These are phyloP conservation scores for Mesodorylaimus sp. DNA, from an alignment of 2,888 invertebrate genomes.

Conservation along the genomic window DNA sequence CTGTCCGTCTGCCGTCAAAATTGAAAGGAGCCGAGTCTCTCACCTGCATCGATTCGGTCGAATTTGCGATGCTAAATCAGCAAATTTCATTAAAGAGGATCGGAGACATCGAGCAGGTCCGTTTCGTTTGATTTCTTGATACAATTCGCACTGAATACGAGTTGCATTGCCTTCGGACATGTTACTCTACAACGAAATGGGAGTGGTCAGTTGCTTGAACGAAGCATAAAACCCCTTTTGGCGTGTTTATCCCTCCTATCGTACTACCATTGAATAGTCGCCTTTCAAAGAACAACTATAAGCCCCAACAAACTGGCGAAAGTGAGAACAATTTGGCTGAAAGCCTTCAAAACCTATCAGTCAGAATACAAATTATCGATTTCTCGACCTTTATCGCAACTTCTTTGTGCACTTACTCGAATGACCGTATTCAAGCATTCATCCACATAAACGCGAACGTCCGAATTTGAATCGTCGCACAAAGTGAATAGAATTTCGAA, in stretches of 20 bases:
- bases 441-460: slow-evolving; percentile 58
- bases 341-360: no score
- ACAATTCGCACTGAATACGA: slow-evolving; percentile 57
- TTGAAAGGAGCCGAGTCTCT: background rate
- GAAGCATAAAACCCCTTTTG: no score
- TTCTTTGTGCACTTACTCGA: slow-evolving; percentile 44
- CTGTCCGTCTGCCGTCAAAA: background rate
- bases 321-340: no score
- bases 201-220: background rate
- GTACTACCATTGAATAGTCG: background rate
- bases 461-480: slow-evolving; percentile 57
- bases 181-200: slow-evolving; percentile 18
- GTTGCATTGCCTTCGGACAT: slow-evolving; percentile 49
- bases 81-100: slow-evolving; percentile 56
- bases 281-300: background rate
- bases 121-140: slow-evolving; percentile 61
- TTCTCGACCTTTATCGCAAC: no score
- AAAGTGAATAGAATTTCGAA: slow-evolving; percentile 49
- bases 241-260: no score
- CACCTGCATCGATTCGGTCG: slow-evolving; percentile 50
- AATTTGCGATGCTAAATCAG: slow-evolving; percentile 53
- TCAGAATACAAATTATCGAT: no score
- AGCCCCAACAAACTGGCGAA: background rate
- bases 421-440: slow-evolving; percentile 61
- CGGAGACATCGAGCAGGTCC: slow-evolving; percentile 50